Conservation (phyloP, 2,888 invertebrate genomes). For the Blastobasis adustella region DNA sequence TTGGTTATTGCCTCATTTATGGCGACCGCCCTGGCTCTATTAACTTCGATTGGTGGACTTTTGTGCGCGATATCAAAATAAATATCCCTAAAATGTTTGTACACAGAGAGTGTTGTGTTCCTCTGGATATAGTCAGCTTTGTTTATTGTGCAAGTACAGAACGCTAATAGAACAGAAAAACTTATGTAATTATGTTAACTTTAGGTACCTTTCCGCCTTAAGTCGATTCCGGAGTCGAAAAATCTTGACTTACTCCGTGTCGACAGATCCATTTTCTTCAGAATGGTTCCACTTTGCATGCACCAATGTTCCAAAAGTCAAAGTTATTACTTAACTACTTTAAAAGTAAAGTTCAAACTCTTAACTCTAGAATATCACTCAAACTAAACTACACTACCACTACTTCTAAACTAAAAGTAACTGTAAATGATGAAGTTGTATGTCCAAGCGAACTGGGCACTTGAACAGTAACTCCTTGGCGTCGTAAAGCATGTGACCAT, state of each 20-base stretch:
- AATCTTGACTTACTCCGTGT: constrained; percentile 73
- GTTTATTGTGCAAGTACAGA: neutral
- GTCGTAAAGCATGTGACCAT: constrained; percentile 70
- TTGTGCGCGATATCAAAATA: constrained; percentile 1
- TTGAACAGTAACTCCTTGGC: constrained; percentile 31
- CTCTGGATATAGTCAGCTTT: neutral
- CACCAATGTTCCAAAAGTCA: neutral
- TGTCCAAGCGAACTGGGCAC: constrained; percentile 54
- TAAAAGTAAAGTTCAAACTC: neutral
- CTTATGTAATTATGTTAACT: constrained; percentile 3
- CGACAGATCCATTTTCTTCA: constrained; percentile 60
- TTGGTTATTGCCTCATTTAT: constrained; percentile 68
- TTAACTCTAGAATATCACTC: constrained; percentile 4
- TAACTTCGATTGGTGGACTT: constrained; percentile 28
- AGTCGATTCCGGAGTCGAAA: constrained; percentile 72
- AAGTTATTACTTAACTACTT: neutral
- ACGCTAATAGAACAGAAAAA: neutral
- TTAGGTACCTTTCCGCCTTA: constrained; percentile 68
- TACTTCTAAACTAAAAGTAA: constrained; percentile 13
- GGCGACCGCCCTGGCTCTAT: constrained; percentile 37
- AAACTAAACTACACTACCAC: constrained; percentile 17
- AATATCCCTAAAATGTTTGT: no score
- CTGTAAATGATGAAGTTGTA: constrained; percentile 13
- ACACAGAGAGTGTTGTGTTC: no score
- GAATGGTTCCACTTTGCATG: constrained; percentile 20